These are phyloP conservation scores for Rachycentron canadum DNA, from an alignment of 2,797 vertebrate genomes.

Conservation along the genomic window DNA sequence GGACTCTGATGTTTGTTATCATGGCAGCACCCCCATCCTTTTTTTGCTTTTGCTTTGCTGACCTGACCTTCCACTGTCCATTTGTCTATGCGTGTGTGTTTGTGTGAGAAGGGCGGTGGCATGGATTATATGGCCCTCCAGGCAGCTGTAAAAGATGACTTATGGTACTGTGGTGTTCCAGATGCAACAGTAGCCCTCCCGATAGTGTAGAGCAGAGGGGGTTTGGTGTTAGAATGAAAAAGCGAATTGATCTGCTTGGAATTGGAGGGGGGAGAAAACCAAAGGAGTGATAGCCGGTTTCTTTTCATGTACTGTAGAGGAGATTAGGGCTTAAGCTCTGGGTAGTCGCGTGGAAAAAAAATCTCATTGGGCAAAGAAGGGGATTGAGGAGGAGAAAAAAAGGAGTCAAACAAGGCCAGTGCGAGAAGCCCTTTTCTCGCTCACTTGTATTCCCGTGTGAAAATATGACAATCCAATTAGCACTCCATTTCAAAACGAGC, in stretches of 20 bases:
- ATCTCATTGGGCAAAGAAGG: conserved; percentile 57
- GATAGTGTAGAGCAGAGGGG: conserved; percentile 22
- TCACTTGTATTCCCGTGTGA: conserved; percentile 66
- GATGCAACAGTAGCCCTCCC: conserved; percentile 62
- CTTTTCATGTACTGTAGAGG: conserved; percentile 73
- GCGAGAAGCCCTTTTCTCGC: conserved; percentile 57
- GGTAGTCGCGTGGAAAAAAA: conserved; percentile 58
- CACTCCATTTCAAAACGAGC: conserved; percentile 53
- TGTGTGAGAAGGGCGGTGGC: conserved; percentile 52
- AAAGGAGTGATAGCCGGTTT: conserved; percentile 59
- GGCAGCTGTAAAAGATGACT: conserved; percentile 76
- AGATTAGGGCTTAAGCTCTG: conserved; percentile 76
- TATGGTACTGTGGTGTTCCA: conserved; percentile 46
- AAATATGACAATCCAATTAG: conserved; percentile 83
- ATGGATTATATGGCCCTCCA: conserved; percentile 70
- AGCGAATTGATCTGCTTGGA: conserved; percentile 70
- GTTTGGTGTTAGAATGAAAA: conserved; percentile 37
- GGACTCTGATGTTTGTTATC: conserved; percentile 61
- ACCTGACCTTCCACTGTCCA: conserved; percentile 71
- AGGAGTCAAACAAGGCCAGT: conserved; percentile 65
- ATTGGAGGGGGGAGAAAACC: conserved; percentile 54
- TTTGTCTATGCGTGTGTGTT: conserved; percentile 46
- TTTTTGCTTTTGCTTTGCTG: conserved; percentile 59
- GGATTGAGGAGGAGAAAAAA: conserved; percentile 64
- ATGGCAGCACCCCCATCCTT: conserved; percentile 22